phyloP scores from a whole-genome alignment of 64 coral and sea anemone species.

The Stichodactyla helianthus region DNA sequence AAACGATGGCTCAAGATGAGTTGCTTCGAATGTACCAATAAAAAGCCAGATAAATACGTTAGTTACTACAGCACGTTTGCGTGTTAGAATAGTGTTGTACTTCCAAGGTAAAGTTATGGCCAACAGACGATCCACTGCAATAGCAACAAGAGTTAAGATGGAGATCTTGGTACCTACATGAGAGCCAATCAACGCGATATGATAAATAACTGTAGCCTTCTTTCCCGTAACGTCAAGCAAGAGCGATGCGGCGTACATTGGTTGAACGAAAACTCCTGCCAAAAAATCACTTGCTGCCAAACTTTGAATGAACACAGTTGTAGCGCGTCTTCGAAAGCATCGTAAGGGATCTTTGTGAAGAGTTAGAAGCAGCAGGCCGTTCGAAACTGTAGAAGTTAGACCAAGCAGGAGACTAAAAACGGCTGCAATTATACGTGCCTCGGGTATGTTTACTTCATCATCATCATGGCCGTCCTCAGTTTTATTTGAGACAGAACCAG shows the following conservation, averaged over 20 bases:
- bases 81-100: slow-evolving; percentile 46
- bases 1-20: slow-evolving; percentile 18
- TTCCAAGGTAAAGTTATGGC: slow-evolving; percentile 49
- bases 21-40: slow-evolving; percentile 44
- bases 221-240: slow-evolving; percentile 20
- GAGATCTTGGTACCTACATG: slow-evolving; percentile 67
- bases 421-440: slow-evolving; percentile 12
- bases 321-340: slow-evolving; percentile 50
- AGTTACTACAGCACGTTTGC: slow-evolving; percentile 13
- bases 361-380: slow-evolving; percentile 53
- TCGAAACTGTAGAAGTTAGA: slow-evolving; percentile 18
- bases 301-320: slow-evolving; percentile 47
- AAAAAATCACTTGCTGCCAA: slow-evolving; percentile 67
- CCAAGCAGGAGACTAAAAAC: slow-evolving; percentile 51
- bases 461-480: not conserved
- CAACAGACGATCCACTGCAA: slow-evolving; percentile 69
- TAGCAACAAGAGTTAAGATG: slow-evolving; percentile 47
- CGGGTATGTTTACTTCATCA: not conserved
- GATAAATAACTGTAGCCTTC: not conserved
- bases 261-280: slow-evolving; percentile 41
- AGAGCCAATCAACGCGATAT: slow-evolving; percentile 37
- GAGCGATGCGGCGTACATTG: slow-evolving; percentile 40
- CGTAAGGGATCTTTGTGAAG: slow-evolving; percentile 57
- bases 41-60: slow-evolving; percentile 49
- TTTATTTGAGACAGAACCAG: not conserved